Percentiles rank a stretch among this genome's conserved stretches.
phyloP scores from a whole-genome alignment of 92 coral and sea anemone species.

The Zoanthus solanderi region DNA sequence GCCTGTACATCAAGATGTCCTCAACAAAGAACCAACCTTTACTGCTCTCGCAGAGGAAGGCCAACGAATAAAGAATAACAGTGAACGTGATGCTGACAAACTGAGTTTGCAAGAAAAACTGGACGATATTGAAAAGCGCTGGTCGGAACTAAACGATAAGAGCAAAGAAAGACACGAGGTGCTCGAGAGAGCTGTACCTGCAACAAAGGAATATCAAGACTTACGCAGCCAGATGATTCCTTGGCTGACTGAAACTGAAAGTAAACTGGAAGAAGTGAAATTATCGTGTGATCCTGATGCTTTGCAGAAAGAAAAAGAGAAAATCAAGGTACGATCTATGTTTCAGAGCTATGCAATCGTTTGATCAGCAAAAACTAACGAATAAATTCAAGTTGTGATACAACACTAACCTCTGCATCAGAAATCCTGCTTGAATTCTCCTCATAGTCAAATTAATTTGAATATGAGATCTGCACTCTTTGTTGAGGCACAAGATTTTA shows the following conservation, averaged over 20 bases:
- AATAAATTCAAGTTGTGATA: too few species aligned
- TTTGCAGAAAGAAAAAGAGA: conserved; percentile 77
- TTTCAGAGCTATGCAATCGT: too few species aligned
- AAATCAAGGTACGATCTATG: conserved; percentile 64
- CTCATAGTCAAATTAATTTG: too few species aligned
- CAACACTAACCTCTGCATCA: too few species aligned
- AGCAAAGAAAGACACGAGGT: conserved; percentile 72
- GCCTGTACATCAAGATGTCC: conserved; percentile 86
- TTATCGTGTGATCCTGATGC: conserved; percentile 78
- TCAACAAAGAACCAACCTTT: conserved; percentile 76
- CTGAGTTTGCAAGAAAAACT: conserved; percentile 85
- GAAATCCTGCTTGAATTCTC: too few species aligned
- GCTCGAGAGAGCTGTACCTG: conserved; percentile 82
- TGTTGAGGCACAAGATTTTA: too few species aligned
- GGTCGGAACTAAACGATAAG: conserved; percentile 82
- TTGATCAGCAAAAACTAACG: too few species aligned
- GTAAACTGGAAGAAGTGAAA: conserved; percentile 69
- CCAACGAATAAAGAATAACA: conserved; percentile 72
- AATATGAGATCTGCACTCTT: too few species aligned
- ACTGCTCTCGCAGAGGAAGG: conserved; percentile 73
- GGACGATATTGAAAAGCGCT: conserved; percentile 75
- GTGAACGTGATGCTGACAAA: conserved; percentile 76
- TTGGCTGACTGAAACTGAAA: conserved; percentile 85
- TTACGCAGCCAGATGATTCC: conserved; percentile 76
- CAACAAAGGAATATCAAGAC: conserved; percentile 78